phyloP scores from a whole-genome alignment of 2,113 vertebrate genomes.

The Sinocyclocheilus grahami region DNA sequence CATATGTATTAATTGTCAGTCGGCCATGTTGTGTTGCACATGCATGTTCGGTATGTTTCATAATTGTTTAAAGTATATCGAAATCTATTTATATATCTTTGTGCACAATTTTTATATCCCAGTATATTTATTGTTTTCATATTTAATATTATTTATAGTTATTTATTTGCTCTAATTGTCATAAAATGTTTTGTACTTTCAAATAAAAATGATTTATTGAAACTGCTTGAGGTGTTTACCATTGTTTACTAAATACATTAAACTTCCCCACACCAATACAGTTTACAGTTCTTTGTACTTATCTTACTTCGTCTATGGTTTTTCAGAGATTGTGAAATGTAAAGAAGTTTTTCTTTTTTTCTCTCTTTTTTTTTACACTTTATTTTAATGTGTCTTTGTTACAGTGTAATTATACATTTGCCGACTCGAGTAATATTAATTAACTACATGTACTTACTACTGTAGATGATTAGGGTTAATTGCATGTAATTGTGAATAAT shows the following conservation, averaged over 20 bases:
- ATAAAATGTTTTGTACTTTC: not conserved
- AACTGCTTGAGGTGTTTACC: not conserved
- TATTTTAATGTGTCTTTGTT: too few relatives aligned
- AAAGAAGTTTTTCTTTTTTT: too few relatives aligned
- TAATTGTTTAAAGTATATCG: not conserved
- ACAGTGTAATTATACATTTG: too few relatives aligned
- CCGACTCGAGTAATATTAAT: too few relatives aligned
- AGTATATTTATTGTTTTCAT: not conserved
- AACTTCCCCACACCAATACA: not conserved
- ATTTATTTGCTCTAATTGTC: not conserved
- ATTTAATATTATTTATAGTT: conserved; percentile 18
- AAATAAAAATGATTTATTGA: not conserved
- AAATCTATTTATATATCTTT: not conserved
- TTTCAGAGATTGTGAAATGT: not conserved
- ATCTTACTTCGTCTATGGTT: too few relatives aligned
- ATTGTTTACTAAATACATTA: not conserved
- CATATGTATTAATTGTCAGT: not conserved
- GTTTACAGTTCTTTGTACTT: not conserved
- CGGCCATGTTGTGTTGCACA: not conserved
- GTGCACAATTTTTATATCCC: not conserved
- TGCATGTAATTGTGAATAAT: too few relatives aligned
- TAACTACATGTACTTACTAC: too few relatives aligned
- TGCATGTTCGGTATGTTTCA: not conserved
- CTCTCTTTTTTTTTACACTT: too few relatives aligned
- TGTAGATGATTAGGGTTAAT: too few relatives aligned